Evolutionary conservation across 2,888 invertebrate species (phyloP).

Genomic region (Lithophane semibrunnea): DNA sequence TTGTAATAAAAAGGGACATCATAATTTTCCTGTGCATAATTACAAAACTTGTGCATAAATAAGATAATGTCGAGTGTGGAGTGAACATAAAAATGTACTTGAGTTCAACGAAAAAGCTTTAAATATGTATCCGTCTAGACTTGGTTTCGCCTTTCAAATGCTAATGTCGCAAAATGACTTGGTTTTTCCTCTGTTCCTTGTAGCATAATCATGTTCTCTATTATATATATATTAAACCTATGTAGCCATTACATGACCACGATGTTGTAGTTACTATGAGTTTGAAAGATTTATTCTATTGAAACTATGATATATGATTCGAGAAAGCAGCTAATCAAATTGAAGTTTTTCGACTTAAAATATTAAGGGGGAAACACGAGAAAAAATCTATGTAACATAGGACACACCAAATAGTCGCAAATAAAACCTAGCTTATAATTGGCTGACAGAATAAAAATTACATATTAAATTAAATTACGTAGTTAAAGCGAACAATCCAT

Average conservation of each 20-base stretch:
- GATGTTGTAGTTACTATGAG: neutral
- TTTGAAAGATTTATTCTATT: neutral
- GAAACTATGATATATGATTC: neutral
- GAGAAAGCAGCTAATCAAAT: neutral
- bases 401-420: neutral
- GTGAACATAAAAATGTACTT: slow-evolving; percentile 32
- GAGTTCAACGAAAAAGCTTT: slow-evolving; percentile 19
- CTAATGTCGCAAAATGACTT: slow-evolving; percentile 25
- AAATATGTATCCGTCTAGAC: slow-evolving; percentile 48
- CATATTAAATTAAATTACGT: slow-evolving; percentile 58
- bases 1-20: slow-evolving; percentile 18
- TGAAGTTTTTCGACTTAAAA: neutral
- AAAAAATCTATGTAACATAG: too few relatives aligned
- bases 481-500: slow-evolving; percentile 52
- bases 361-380: neutral
- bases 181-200: slow-evolving; percentile 2
- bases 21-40: slow-evolving; percentile 7
- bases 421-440: neutral
- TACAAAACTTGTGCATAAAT: slow-evolving; percentile 31
- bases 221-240: neutral
- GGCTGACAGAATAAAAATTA: slow-evolving; percentile 33
- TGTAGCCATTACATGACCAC: neutral
- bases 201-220: neutral
- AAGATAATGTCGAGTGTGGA: slow-evolving; percentile 23
- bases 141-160: slow-evolving; percentile 36